Evolutionary conservation across 2,888 invertebrate genomes (phyloP).

Genomic region (Xiphydria camelus): DNA sequence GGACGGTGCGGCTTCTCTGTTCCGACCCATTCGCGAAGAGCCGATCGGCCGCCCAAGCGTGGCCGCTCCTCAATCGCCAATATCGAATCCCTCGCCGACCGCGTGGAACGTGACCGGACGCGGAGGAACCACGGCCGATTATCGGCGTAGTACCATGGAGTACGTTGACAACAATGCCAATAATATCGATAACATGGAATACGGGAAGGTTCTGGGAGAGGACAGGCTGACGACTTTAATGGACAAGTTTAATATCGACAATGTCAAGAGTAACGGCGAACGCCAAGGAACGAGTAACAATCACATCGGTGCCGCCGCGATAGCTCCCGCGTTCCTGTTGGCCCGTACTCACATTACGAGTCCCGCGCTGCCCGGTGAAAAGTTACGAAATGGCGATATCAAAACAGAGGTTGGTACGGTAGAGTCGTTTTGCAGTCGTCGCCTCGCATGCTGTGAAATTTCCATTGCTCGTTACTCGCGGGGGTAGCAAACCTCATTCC

Average conservation of each 20-base stretch:
- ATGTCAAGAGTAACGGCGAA: slow-evolving; percentile 36
- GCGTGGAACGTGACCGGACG: slow-evolving; percentile 52
- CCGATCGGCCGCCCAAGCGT: slow-evolving; percentile 33
- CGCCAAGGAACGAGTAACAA: slow-evolving; percentile 32
- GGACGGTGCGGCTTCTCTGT: slow-evolving; percentile 39
- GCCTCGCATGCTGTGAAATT: too few relatives aligned
- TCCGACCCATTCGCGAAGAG: slow-evolving; percentile 55
- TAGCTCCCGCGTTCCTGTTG: slow-evolving; percentile 43
- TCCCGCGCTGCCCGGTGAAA: slow-evolving; percentile 35
- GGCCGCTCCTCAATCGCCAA: slow-evolving; percentile 44
- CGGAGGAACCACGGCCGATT: slow-evolving; percentile 52
- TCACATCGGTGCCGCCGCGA: slow-evolving; percentile 37
- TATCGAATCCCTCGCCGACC: slow-evolving; percentile 40
- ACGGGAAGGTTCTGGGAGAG: slow-evolving; percentile 38
- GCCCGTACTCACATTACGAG: slow-evolving; percentile 47
- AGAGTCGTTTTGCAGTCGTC: too few relatives aligned
- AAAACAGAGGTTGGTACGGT: slow-evolving; percentile 46
- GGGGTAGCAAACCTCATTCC: too few relatives aligned
- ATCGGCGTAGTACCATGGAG: slow-evolving; percentile 53
- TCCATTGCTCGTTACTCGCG: background rate
- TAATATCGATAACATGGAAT: slow-evolving; percentile 41
- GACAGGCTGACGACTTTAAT: slow-evolving; percentile 45
- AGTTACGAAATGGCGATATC: slow-evolving; percentile 40
- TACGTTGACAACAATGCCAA: slow-evolving; percentile 60
- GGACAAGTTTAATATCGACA: slow-evolving; percentile 49